Evolutionary conservation across 2,797 vertebrate genomes (phyloP).

Genomic region (Rachycentron canadum): DNA sequence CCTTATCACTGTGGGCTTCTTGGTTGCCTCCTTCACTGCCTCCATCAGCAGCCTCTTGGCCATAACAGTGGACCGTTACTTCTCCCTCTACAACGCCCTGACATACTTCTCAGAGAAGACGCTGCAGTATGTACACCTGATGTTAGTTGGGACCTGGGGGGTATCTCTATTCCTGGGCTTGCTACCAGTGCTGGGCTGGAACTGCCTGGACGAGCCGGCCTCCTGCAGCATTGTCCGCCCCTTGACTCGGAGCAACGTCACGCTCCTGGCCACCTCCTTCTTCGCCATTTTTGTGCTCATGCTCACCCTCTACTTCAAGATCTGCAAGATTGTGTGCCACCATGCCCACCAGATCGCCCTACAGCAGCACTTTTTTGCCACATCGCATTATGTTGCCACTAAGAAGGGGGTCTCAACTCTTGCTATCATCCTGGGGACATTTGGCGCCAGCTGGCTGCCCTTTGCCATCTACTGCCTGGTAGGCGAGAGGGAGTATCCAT

Average conservation of each 20-base stretch:
- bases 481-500: conserved; percentile 90
- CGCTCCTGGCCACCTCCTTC: conserved; percentile 92
- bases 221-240: conserved; percentile 95
- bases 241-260: conserved; percentile 92
- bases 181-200: conserved; percentile 96
- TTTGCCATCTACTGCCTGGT: conserved; percentile 98
- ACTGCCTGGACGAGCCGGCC: conserved; percentile 90
- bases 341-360: conserved; percentile 98
- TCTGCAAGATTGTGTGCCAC: conserved; percentile 96
- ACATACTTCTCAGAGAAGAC: conserved; percentile 98
- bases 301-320: conserved; percentile 96
- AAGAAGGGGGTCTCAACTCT: conserved; percentile 96
- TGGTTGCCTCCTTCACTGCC: conserved; percentile 97
- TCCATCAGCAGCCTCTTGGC: conserved; percentile 97
- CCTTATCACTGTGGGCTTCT: conserved; percentile 96
- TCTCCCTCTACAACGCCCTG: conserved; percentile 96
- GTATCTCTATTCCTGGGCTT: conserved; percentile 93
- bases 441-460: conserved; percentile 97
- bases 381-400: conserved; percentile 94
- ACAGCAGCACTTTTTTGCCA: conserved; percentile 96
- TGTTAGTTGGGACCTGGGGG: conserved; percentile 93
- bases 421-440: conserved; percentile 97
- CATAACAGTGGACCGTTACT: conserved; percentile 97
- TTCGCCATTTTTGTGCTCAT: conserved; percentile 94
- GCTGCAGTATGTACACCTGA: conserved; percentile 91